Evolutionary conservation across 2,888 invertebrate genomes (phyloP), one percentile per base, ranked within the genome.

Genomic region (Rhimphoctona megacephalus): DNA sequence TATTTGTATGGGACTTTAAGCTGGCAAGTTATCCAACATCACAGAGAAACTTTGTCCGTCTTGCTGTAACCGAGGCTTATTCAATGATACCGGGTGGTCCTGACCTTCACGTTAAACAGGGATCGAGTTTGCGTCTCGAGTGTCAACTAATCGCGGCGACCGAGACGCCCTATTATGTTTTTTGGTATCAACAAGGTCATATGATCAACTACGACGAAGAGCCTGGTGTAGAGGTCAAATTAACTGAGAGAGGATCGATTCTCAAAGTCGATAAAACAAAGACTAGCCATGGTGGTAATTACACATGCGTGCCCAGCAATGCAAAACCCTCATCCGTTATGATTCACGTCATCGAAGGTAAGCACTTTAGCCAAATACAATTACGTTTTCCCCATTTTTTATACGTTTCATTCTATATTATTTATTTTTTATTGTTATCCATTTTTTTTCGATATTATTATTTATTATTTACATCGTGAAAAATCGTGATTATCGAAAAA

Each of bases 121-220:
- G 97, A 2, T 96, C 97, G 11, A 96, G 96, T 93, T 95, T 97
- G 87, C 95, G 96, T 49, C 95, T 97, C 64, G 96, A 96, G 64
- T 97, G 97, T 91, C 95, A 96, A n/a, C 95, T 97, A 82, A 95
- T 96, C 90, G 95, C 96, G 69, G 96, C 96, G 9, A 97, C 96
- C 0, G 97, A 96, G 89, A 96, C 96, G 0, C 97, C 97, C 0
- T 96, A 95, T 0, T 97, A 96, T 92, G 96, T 97, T 67, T 97
- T 97, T 94, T 97, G 98, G 98, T 98, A 97, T 94, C 97, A 97
- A 93, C 97, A 97, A 92, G 97, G 96, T 91, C 95, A 97, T 90
- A 97, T 98, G 97, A 97, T 98, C 92, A 98, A 98, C 94, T 98
- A 97, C 92, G 97, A 98, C 93, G 95, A 94, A 43, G 94, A 95